phyloP scores from a whole-genome alignment of 2,797 vertebrate genomes.

The Typhlichthys subterraneus region DNA sequence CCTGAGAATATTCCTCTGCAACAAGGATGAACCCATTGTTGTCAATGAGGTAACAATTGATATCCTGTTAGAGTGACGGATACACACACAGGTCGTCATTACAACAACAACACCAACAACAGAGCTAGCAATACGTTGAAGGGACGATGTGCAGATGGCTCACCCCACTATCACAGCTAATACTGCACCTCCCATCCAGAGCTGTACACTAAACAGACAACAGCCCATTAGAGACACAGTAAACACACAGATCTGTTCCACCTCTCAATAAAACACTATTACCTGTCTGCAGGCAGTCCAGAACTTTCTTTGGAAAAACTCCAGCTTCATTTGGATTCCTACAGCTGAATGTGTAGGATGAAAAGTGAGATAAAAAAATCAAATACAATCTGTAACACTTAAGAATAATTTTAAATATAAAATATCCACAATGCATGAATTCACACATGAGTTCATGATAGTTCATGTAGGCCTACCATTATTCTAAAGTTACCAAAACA shows the following conservation, averaged over 20 bases:
- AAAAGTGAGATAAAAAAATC: no score
- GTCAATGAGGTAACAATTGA: constrained; percentile 98
- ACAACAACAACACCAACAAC: neutral
- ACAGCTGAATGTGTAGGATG: constrained; percentile 80
- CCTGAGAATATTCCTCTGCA: constrained; percentile 91
- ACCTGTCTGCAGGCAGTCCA: constrained; percentile 99
- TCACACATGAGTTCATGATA: no score
- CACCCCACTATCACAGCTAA: constrained; percentile 95
- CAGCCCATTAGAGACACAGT: constrained; percentile 1
- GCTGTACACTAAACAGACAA: constrained; percentile 86
- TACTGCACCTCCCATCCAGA: constrained; percentile 92
- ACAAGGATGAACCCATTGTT: constrained; percentile 98
- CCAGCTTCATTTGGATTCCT: constrained; percentile 98
- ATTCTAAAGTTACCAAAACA: no score
- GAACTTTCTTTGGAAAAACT: constrained; percentile 98
- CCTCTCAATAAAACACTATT: constrained; percentile 12
- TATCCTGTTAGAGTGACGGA: constrained; percentile 74
- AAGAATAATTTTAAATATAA: no score
- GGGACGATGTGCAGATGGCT: constrained; percentile 38
- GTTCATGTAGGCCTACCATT: no score
- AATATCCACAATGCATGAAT: no score
- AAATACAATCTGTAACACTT: neutral
- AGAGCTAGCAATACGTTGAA: neutral
- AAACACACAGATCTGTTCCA: neutral
- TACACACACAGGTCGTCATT: constrained; percentile 2